Evolutionary conservation across 1,140 invertebrate genomes (phyloP), one percentile per base, ranked within the genome.

Genomic region (Brachionus manjavacas): DNA sequence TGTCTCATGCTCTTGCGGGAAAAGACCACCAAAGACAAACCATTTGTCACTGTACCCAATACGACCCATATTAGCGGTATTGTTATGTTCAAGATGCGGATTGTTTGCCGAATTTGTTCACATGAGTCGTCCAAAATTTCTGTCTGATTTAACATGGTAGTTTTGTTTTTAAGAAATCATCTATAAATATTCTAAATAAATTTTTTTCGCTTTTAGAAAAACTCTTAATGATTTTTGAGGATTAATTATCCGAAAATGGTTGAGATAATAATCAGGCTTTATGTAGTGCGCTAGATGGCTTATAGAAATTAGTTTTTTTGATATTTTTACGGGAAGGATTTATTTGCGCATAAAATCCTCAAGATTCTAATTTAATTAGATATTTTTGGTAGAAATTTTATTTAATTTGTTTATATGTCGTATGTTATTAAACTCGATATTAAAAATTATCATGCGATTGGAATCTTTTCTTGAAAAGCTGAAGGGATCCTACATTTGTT

Each of bases 51-150:
- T 64, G 79, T 81, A 6, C 79, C 79, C 16, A 81, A 16, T 64
- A 68, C 28, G 1, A 81, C 52, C 79, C 79, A 81, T n/a, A 81
- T 43, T 14, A 81, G 35, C 41, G 79, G 79, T n/a, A 81, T 81
- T 41, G 49, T 81, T 68, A 55, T 64, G 52, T 81, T 81, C 12
- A 81, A 25, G 8, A 81, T 76, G 25, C 72, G 20, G 14, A 76
- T 49, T 49, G 46, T 20, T 46, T 76, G 16, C 2, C 46, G 7
- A 14, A 76, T 76, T 12, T 46, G 39, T 28, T 46, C 72, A n/a
- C 72, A 76, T 25, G 20, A 28, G 11, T 35, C 31, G n/a, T 72
- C 35, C 11, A 9, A 4, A 4, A 4, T 11, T 8, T 68, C 14
- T 14, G 14, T 14, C 20, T 60, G n/a, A 60, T 60, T 60, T 23